Percentiles rank a stretch among this genome's conserved stretches.
Conservation (phyloP, 2,797 vertebrate genomes). For the Vireo griseus region DNA sequence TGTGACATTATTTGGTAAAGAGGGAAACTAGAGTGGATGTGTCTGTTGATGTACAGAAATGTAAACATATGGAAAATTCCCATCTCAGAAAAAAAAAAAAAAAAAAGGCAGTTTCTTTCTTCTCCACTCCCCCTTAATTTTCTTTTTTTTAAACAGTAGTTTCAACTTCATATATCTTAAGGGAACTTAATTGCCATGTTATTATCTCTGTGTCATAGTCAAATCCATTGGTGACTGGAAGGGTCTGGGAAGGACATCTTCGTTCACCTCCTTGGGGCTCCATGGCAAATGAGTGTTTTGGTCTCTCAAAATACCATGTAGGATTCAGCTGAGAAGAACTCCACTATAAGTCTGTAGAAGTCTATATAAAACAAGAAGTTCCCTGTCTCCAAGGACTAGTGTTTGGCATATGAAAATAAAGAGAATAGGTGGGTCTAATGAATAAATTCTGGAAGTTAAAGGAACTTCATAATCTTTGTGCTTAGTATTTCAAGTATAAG, state of each 20-base stretch:
- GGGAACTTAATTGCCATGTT: not conserved
- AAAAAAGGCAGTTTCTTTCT: not conserved
- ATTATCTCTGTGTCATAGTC: not conserved
- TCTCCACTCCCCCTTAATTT: accelerated
- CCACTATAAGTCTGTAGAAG: not conserved
- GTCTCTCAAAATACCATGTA: accelerated
- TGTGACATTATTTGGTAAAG: not conserved
- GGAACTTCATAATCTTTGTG: not conserved
- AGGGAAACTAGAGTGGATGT: not conserved
- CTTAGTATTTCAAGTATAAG: not conserved
- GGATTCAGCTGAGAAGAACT: not conserved
- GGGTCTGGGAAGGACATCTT: not conserved
- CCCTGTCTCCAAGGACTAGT: not conserved
- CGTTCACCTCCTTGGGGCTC: accelerated
- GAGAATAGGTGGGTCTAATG: not conserved
- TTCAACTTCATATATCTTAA: not conserved
- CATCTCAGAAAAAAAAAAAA: too few relatives aligned
- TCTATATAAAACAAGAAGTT: not conserved
- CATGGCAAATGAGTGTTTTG: accelerated
- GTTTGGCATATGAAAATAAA: not conserved
- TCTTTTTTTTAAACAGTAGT: not conserved
- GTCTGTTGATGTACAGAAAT: not conserved
- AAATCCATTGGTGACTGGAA: not conserved
- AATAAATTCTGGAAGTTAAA: not conserved
- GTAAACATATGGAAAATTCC: not conserved